A percentile compares a stretch with the other conserved stretches of the same genome.
phyloP scores from a whole-genome alignment of 2,113 vertebrate genomes.

The Probosciger aterrimus region DNA sequence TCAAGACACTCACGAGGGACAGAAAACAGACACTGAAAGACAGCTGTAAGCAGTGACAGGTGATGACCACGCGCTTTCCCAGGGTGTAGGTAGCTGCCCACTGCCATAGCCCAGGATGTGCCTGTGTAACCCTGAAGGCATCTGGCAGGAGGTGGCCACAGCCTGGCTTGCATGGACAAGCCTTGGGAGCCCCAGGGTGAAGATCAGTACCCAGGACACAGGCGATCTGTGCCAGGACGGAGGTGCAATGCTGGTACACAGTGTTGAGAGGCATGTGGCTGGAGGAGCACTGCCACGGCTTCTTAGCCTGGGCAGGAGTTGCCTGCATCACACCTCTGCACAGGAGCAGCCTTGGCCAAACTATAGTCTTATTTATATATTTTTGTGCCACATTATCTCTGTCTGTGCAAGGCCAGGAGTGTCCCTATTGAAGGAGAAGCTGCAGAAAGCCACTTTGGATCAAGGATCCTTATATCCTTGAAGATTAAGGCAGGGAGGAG shows the following conservation, averaged over 20 bases:
- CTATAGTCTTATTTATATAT: neutral
- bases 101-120: neutral
- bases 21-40: neutral
- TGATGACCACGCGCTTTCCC: neutral
- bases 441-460: accelerated
- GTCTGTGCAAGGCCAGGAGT: neutral
- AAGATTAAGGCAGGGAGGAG: neutral
- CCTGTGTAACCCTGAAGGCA: accelerated
- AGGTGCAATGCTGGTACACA: neutral
- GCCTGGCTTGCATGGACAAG: neutral
- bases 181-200: neutral
- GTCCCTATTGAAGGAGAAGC: neutral
- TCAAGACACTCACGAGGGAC: neutral
- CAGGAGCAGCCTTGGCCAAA: neutral
- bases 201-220: neutral
- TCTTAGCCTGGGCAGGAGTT: neutral
- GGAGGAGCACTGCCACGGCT: neutral
- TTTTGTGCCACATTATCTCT: neutral
- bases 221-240: accelerated
- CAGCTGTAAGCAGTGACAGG: neutral
- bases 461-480: accelerated
- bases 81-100: neutral
- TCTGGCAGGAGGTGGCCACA: neutral
- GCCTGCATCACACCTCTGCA: neutral
- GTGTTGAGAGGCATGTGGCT: neutral